Evolutionary conservation across 2,113 vertebrate genomes (phyloP).

Genomic region (Reinhardtius hippoglossoides): DNA sequence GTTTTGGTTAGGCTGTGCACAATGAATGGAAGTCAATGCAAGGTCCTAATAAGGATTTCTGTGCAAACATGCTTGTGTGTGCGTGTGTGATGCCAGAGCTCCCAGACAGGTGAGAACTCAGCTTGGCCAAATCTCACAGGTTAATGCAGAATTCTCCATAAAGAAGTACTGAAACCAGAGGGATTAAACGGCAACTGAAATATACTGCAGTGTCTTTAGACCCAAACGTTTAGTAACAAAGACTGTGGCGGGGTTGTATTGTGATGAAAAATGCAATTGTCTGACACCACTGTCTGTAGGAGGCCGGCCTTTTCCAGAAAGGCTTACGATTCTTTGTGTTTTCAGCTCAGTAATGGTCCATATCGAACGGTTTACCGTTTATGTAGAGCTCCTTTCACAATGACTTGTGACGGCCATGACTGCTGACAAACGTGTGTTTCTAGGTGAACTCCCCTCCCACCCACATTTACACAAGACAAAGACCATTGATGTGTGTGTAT

Average conservation of each 20-base stretch:
- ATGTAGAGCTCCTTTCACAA: background rate
- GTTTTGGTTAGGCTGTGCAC: background rate
- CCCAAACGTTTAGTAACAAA: background rate
- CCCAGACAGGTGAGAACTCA: constrained; percentile 38
- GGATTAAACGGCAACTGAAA: background rate
- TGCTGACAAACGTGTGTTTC: background rate
- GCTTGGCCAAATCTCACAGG: constrained; percentile 48
- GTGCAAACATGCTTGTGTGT: background rate
- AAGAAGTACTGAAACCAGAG: constrained; percentile 11
- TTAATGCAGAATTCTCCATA: constrained; percentile 38
- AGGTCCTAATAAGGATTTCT: background rate
- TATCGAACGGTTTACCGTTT: background rate
- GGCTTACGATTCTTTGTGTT: too few species aligned
- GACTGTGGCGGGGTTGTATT: background rate
- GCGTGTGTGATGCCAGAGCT: constrained; percentile 5
- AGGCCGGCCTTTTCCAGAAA: too few species aligned
- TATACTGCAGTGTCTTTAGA: background rate
- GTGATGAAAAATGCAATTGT: background rate
- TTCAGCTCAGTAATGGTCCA: too few species aligned
- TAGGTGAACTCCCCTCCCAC: background rate
- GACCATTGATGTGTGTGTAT: background rate
- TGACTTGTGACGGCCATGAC: background rate
- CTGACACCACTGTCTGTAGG: background rate
- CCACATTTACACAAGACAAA: background rate
- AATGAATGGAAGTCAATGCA: background rate